These are phyloP conservation scores for Cinclus mexicanus DNA, from an alignment of 2,113 vertebrate genomes.

Conservation along the genomic window DNA sequence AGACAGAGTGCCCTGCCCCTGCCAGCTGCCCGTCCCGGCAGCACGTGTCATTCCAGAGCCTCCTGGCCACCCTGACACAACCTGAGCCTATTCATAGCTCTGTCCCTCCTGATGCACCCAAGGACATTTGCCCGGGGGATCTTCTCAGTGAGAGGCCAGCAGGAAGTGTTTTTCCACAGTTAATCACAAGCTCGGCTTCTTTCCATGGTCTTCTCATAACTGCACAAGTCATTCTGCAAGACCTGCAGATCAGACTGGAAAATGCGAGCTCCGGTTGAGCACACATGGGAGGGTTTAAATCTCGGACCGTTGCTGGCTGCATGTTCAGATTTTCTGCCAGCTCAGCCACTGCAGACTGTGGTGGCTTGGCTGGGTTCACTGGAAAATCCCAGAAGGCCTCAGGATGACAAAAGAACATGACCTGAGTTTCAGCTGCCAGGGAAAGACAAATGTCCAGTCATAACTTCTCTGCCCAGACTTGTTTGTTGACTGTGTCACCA, in stretches of 20 bases:
- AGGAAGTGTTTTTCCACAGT: not conserved
- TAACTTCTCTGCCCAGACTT: slow-evolving; percentile 20
- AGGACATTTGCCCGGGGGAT: not conserved
- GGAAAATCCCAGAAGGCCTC: slow-evolving; percentile 54
- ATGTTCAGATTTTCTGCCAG: not conserved
- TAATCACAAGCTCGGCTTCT: not conserved
- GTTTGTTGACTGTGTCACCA: slow-evolving; percentile 62
- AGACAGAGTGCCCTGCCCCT: not conserved
- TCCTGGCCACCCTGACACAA: not conserved
- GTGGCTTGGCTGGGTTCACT: slow-evolving; percentile 44
- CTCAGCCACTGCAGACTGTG: not conserved
- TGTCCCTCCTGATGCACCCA: not conserved
- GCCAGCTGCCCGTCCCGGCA: not conserved
- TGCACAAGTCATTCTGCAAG: not conserved
- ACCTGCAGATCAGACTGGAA: not conserved
- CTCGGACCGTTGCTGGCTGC: not conserved
- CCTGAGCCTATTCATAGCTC: not conserved
- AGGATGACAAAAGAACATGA: slow-evolving; percentile 29
- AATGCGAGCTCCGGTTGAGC: not conserved
- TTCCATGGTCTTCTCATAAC: not conserved
- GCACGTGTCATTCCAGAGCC: not conserved
- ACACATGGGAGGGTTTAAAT: not conserved
- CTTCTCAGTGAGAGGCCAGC: not conserved
- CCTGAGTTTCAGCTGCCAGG: slow-evolving; percentile 37
- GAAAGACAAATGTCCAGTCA: slow-evolving; percentile 33